phyloP scores from a whole-genome alignment of 2,797 vertebrate species.

The Micromesistius poutassou region DNA sequence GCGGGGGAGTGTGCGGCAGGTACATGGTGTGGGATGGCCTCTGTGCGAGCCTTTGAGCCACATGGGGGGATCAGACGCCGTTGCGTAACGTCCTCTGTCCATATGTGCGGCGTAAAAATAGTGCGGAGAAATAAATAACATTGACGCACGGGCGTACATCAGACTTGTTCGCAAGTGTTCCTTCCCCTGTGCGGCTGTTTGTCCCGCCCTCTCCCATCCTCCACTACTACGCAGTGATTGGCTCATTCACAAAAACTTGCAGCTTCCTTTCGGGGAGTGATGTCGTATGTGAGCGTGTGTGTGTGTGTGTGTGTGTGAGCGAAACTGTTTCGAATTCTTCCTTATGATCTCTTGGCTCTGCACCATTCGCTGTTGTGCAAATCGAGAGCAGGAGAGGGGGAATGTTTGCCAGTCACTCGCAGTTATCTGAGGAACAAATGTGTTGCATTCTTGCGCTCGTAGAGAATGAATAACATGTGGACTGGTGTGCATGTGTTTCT shows the following conservation, averaged over 20 bases:
- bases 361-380: conserved; percentile 40
- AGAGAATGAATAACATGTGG: conserved; percentile 27
- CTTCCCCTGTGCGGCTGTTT: conserved; percentile 36
- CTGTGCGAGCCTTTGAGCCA: conserved; percentile 52
- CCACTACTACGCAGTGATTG: conserved; percentile 20
- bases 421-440: conserved; percentile 43
- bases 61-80: conserved; percentile 65
- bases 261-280: conserved; percentile 36
- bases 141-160: conserved; percentile 42
- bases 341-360: conserved; percentile 28
- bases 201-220: conserved; percentile 27
- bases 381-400: conserved; percentile 26
- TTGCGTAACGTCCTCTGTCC: conserved; percentile 66
- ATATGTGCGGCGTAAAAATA: background rate
- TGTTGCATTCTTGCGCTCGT: conserved; percentile 17
- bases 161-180: conserved; percentile 37
- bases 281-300: conserved; percentile 4
- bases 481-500: conserved; percentile 27
- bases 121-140: conserved; percentile 16
- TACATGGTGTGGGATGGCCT: conserved; percentile 25
- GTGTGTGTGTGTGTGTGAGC: background rate
- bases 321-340: conserved; percentile 30
- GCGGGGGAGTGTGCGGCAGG: conserved; percentile 11
- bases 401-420: conserved; percentile 46
- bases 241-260: conserved; percentile 61